phyloP scores from a whole-genome alignment of 2,888 invertebrate genomes.

The Diplolepis rosae region DNA sequence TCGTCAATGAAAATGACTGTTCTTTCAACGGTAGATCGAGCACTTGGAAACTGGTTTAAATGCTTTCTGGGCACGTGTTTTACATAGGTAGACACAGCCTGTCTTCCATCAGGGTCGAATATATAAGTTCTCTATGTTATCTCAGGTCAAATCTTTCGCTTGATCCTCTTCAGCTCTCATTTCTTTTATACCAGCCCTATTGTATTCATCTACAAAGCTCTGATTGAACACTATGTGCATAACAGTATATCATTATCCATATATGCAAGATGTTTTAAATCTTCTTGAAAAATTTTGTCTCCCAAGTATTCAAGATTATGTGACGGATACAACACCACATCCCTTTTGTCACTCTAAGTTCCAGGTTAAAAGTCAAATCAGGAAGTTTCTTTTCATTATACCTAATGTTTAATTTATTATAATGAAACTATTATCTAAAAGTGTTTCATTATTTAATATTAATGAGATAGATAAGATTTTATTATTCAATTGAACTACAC shows the following conservation, averaged over 20 bases:
- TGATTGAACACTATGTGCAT: slow-evolving; percentile 33
- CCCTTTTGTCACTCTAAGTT: neutral
- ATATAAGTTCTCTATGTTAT: slow-evolving; percentile 61
- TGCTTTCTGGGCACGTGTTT: slow-evolving; percentile 65
- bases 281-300: neutral
- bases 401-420: too few relatives aligned
- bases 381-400: too few relatives aligned
- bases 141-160: slow-evolving; percentile 66
- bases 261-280: slow-evolving; percentile 20
- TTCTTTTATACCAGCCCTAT: slow-evolving; percentile 60
- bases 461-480: too few relatives aligned
- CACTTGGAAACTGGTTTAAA: slow-evolving; percentile 61
- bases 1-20: slow-evolving; percentile 57
- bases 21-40: slow-evolving; percentile 31
- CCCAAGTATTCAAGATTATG: slow-evolving; percentile 3
- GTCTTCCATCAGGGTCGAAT: slow-evolving; percentile 60
- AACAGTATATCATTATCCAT: slow-evolving; percentile 21
- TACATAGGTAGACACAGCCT: slow-evolving; percentile 58
- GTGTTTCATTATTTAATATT: too few relatives aligned
- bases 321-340: neutral
- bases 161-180: slow-evolving; percentile 64
- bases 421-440: too few relatives aligned
- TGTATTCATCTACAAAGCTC: slow-evolving; percentile 57
- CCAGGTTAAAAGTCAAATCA: neutral
- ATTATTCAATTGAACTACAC: too few relatives aligned